Base-by-base conservation (phyloP, 1,140 invertebrate species). In the Aphelenchoides fujianensis region DNA sequence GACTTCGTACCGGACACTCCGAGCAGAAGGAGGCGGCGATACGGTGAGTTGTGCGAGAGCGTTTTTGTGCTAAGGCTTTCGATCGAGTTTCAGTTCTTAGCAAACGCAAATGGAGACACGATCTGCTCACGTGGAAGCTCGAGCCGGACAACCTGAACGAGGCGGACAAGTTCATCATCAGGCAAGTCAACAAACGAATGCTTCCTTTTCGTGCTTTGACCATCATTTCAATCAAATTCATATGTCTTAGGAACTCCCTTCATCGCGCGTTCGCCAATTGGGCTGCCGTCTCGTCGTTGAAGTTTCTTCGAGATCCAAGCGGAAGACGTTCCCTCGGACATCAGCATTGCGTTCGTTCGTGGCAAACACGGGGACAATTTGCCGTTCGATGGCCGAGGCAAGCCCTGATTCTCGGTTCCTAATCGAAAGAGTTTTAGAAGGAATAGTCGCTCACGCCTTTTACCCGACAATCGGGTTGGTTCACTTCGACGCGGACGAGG, bases 401-500 rank as follows among this genome's bases (percentile, higher is more conserved):
- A 37, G 35, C 2, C 31, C 70, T 16, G 27, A 12, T 78, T 74
- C 54, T 52, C n/a, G n/a, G 72, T 2, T 72, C n/a, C 19, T 19
- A 61, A 71, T n/a, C 48, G 16, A 32, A 23, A 23, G 16, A 71
- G 31, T 75, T 78, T 9, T 48, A 81, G 81, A 81, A n/a, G 81
- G 80, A 52, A 71, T 79, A 28, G 69, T 83, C 12, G 82, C 82
- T 3, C 82, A 83, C 61, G 81, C 82, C 3, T 83, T 83, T 67
- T 84, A 82, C 36, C 82, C 82, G 1, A 70, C 72, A 16, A 74
- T 84, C 23, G 82, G 82, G 19, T 70, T 74, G 19, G 63, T 84
- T 2, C 82, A 83, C 64, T 83, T 84, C 61, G 82, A 83, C 62
- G 82, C 83, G 0, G 81, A 84, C 61, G 82, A 83, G 70, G 62